A percentile compares a stretch with the other conserved stretches of the same genome.
These are phyloP conservation scores for Drosophila rufa DNA, from an alignment of 1,140 invertebrate species.

Conservation along the genomic window DNA sequence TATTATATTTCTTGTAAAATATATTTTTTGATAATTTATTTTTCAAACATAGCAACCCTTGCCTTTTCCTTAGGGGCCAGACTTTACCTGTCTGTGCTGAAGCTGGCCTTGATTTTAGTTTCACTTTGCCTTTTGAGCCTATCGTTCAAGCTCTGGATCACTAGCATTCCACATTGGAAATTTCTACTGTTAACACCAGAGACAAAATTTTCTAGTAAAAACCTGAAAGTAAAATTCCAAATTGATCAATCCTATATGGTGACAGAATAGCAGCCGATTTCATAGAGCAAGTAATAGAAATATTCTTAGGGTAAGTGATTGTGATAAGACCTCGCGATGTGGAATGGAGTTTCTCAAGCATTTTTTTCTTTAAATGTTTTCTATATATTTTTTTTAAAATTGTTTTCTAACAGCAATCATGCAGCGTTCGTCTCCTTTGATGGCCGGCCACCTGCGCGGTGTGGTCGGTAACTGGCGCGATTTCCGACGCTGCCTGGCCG, in stretches of 20 bases:
- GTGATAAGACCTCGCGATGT: no score
- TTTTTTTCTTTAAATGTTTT: no score
- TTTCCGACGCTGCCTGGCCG: neutral
- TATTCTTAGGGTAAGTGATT: neutral
- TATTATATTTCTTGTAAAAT: no score
- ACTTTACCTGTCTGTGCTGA: neutral
- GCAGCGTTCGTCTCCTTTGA: conserved; percentile 3
- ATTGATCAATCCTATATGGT: neutral
- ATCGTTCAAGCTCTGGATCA: neutral
- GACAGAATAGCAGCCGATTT: neutral
- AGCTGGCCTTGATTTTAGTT: conserved; percentile 8
- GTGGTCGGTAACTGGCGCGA: neutral
- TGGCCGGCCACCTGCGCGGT: neutral
- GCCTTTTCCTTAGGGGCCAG: neutral
- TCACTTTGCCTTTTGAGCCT: neutral
- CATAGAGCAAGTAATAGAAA: neutral
- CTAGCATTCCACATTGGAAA: conserved; percentile 3
- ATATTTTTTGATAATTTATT: neutral
- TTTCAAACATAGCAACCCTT: no score
- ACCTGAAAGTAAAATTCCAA: conserved; percentile 5
- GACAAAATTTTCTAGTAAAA: conserved; percentile 18
- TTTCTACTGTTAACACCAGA: conserved; percentile 14
- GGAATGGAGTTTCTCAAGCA: no score
- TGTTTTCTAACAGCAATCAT: neutral
- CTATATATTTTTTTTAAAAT: no score